Base-by-base conservation (phyloP, 2,888 invertebrate species). In the Stenoptilia bipunctidactyla region DNA sequence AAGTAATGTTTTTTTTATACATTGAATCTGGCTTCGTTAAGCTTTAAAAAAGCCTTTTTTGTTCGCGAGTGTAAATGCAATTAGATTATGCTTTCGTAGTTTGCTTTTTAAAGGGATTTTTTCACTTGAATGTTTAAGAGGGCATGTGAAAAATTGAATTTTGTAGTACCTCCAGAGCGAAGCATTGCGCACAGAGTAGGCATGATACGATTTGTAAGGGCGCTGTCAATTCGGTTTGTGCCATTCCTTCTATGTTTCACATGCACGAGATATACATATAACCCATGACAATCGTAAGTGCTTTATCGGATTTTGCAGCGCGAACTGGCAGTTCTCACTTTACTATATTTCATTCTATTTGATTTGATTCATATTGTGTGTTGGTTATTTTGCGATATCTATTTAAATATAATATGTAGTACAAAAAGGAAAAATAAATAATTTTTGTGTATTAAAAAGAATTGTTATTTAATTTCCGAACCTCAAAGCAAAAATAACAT, bases 51-150 rank as follows among this genome's bases (percentile, higher is more conserved):
- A n/a, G 58, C 60, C 63, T 66, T 76, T 79, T 75, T 69, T 76
- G 67, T 74, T 69, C 68, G 64, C 61, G 64, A 77, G 72, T 76
- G 71, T 67, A 67, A 80, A 79, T 80, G 70, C 75, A 77, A 77
- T 82, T 79, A 75, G 53, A 55, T 52, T 44, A 40, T 42, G 42
- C 63, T 65, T 57, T 57, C 57, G 13, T 58, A 52, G 57, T 57
- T 52, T 53, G 58, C 61, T 63, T 66, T 68, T 64, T 60, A 58
- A 64, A 56, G 58, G 50, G 61, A 13, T 13, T 34, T 13, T 34
- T 34, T 15, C 38, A 38, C 45, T 45, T 42, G 45, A 44, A 30
- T 30, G 30, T 30, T 2, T 10, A 12, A 4, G 12, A 30, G 10
- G 12, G 30, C 6, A 30, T 8, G 20, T 20, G 20, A 20, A 20